These are phyloP conservation scores for Caenorhabditis sp. DNA, from an alignment of 2,888 invertebrate genomes.

Conservation along the genomic window DNA sequence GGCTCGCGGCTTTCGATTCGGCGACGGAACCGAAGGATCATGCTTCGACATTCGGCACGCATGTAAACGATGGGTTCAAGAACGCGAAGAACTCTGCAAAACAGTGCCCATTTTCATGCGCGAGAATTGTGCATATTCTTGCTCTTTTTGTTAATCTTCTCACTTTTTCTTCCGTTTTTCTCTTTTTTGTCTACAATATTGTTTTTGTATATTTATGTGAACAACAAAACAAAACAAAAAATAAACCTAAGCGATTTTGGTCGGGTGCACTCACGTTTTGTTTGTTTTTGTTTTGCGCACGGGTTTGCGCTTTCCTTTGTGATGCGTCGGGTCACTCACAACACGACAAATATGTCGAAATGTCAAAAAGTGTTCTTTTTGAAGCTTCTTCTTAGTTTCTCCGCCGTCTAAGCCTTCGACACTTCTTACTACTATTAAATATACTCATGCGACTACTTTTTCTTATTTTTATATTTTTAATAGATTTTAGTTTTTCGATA, in stretches of 20 bases:
- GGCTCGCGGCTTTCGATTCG: constrained; percentile 54
- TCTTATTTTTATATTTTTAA: background rate
- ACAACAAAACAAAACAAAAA: background rate
- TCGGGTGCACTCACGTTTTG: background rate
- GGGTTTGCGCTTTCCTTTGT: background rate
- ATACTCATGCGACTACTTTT: background rate
- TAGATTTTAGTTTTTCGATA: background rate
- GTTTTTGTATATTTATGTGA: background rate
- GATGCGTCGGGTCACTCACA: background rate
- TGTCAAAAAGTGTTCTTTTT: constrained; percentile 23
- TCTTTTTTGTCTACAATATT: background rate
- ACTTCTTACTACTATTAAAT: no score
- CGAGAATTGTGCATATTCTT: constrained; percentile 66
- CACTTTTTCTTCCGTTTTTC: background rate
- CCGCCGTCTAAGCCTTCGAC: background rate
- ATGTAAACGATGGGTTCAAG: constrained; percentile 67
- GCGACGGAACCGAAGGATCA: constrained; percentile 56
- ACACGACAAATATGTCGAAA: constrained; percentile 39
- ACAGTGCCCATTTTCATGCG: constrained; percentile 68
- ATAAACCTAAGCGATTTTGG: background rate
- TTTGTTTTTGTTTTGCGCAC: constrained; percentile 4
- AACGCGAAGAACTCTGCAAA: constrained; percentile 63
- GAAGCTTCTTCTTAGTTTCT: background rate
- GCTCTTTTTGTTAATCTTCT: constrained; percentile 50
- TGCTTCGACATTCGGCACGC: constrained; percentile 65